A percentile compares a stretch with the other conserved stretches of the same genome.
Conservation (phyloP, 1,140 invertebrate species). For the Leptinotarsa texana region DNA sequence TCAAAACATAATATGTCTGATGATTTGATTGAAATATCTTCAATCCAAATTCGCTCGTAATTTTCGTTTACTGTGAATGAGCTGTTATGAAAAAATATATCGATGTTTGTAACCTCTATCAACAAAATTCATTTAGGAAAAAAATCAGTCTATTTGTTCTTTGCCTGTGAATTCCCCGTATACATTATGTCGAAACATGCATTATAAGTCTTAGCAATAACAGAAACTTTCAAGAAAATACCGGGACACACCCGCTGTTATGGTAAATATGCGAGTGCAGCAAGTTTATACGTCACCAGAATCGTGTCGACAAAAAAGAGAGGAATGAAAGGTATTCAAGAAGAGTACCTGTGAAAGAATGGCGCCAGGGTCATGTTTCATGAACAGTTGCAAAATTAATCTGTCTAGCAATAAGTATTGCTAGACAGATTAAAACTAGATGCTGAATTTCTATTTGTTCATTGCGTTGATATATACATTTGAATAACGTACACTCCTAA, state of each 20-base stretch:
- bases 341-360: slow-evolving; percentile 1
- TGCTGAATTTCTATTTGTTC: not conserved
- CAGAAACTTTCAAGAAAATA: not conserved
- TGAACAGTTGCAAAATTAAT: not conserved
- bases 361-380: not conserved
- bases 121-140: no score
- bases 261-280: not conserved
- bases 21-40: no score
- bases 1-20: no score
- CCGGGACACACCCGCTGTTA: not conserved
- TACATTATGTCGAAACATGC: no score
- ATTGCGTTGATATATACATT: not conserved
- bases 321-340: slow-evolving; percentile 6
- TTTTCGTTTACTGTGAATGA: no score
- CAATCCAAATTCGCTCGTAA: no score
- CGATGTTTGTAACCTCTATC: no score
- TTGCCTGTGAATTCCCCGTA: no score
- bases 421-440: not conserved
- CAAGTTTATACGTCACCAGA: slow-evolving; percentile 2
- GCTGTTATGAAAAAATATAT: no score
- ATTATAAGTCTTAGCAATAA: no score
- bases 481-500: not conserved
- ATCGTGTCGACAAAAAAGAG: not conserved
- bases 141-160: no score
- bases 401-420: not conserved